phyloP scores from a whole-genome alignment of 1,140 invertebrate genomes.

The Cotesia vestalis region DNA sequence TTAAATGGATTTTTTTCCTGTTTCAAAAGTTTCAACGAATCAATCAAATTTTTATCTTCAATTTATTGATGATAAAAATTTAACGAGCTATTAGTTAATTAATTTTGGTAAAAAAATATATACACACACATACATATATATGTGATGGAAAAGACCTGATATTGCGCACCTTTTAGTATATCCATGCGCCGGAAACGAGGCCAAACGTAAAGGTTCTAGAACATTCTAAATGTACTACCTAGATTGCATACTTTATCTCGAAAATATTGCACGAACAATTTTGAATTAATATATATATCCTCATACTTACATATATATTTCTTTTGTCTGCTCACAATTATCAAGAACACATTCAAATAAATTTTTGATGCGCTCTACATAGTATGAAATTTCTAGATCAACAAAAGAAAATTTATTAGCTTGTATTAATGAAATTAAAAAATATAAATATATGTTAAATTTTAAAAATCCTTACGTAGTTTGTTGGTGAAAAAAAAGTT shows the following conservation, averaged over 20 bases:
- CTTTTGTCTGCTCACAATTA: too few relatives aligned
- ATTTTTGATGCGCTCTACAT: too few relatives aligned
- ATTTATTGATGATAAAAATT: slow-evolving; percentile 3
- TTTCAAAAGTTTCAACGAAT: background rate
- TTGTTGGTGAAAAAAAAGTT: background rate
- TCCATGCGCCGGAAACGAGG: slow-evolving; percentile 51
- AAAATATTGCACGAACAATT: background rate
- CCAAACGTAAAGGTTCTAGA: slow-evolving; percentile 56
- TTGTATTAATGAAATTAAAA: too few relatives aligned
- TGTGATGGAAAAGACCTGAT: slow-evolving; percentile 35
- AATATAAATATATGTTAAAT: too few relatives aligned
- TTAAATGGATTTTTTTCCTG: background rate
- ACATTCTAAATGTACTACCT: slow-evolving; percentile 44
- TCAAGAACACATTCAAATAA: too few relatives aligned
- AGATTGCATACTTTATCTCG: slow-evolving; percentile 13
- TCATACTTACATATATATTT: too few relatives aligned
- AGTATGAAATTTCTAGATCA: too few relatives aligned
- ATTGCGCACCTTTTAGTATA: slow-evolving; percentile 51
- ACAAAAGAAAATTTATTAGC: too few relatives aligned
- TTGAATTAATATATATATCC: background rate
- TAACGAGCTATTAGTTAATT: background rate
- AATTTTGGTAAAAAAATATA: background rate
- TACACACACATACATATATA: too few relatives aligned
- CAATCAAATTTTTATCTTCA: too few relatives aligned
- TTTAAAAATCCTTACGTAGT: background rate